Evolutionary conservation across 2,888 invertebrate species (phyloP), one percentile per base, ranked within the genome.

Genomic region (Furcula furcula): DNA sequence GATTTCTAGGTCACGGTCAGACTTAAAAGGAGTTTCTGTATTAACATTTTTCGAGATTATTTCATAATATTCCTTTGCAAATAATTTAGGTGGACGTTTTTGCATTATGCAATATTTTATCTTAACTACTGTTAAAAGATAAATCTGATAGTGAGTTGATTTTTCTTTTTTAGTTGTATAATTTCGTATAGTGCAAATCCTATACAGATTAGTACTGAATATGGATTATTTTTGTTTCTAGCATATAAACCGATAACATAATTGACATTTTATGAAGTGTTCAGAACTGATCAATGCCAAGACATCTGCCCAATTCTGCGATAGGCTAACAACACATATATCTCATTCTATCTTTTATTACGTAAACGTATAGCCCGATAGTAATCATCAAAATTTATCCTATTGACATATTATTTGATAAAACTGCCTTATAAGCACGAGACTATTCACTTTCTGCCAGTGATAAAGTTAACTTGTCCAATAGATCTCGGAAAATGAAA

Each of bases 401-500:
- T 52, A 48, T 60, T 57, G 35, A 55, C 67, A 60, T 57, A 31
- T 71, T n/a, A 65, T n/a, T 66, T 18, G 76, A 76, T 76, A 72
- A 68, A 60, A 48, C 40, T 50, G 40, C 49, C 60, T 46, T 63
- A 59, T 58, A 60, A 59, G 46, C 38, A 43, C 31, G 31, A 36
- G 41, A 14, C 38, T 39, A 34, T 43, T 40, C 30, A 18, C 27
- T 37, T 25, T 36, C 36, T 48, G 32, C 44, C 43, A 27, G 35
- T 34, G 35, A 40, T 36, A 31, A 34, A 29, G 25, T 11, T 29
- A 14, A 14, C 12, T 7, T 32, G 12, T 23, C 2, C 9, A 23
- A 5, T 3, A 3, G 3, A 7, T 23, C 11, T 20, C 13, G 35
- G 3, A 65, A 54, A 40, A 67, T 69, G 72, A 40, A 45, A 40